phyloP scores from a whole-genome alignment of 2,888 invertebrate genomes.

The Rhamnusium bicolor region DNA sequence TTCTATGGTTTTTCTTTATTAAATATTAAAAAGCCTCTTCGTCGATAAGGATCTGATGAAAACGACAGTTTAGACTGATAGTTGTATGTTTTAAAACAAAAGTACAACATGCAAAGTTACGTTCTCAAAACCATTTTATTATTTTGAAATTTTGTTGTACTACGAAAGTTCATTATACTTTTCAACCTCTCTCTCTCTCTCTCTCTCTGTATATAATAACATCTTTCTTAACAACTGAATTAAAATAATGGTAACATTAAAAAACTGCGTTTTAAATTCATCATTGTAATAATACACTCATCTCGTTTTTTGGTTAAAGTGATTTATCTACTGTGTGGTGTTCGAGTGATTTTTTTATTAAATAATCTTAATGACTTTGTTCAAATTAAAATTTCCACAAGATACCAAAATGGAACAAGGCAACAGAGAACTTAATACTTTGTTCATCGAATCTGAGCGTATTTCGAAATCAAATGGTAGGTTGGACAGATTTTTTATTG shows the following conservation, averaged over 20 bases:
- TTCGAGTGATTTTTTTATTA: constrained; percentile 6
- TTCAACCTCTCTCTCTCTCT: too few species aligned
- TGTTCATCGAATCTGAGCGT: constrained; percentile 66
- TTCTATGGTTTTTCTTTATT: constrained; percentile 60
- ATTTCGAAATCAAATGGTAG: constrained; percentile 49
- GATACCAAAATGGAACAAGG: constrained; percentile 59
- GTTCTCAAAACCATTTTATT: not conserved
- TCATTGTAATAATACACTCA: not conserved
- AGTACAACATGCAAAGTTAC: not conserved
- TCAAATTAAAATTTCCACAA: constrained; percentile 30
- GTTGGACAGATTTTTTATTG: constrained; percentile 30
- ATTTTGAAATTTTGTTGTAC: not conserved
- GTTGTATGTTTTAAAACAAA: not conserved
- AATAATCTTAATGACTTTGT: constrained; percentile 20
- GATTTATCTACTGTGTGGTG: not conserved
- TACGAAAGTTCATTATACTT: not conserved
- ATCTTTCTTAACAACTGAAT: not conserved
- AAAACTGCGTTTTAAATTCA: not conserved
- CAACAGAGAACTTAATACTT: constrained; percentile 60
- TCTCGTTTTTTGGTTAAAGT: not conserved
- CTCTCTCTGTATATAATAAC: not conserved
- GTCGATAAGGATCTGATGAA: constrained; percentile 47
- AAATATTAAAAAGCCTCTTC: constrained; percentile 47
- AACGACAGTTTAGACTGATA: constrained; percentile 8
- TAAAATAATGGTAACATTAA: not conserved